Percentiles rank a stretch among this genome's conserved stretches.
phyloP scores from a whole-genome alignment of 2,113 vertebrate genomes.

The Numida meleagris region DNA sequence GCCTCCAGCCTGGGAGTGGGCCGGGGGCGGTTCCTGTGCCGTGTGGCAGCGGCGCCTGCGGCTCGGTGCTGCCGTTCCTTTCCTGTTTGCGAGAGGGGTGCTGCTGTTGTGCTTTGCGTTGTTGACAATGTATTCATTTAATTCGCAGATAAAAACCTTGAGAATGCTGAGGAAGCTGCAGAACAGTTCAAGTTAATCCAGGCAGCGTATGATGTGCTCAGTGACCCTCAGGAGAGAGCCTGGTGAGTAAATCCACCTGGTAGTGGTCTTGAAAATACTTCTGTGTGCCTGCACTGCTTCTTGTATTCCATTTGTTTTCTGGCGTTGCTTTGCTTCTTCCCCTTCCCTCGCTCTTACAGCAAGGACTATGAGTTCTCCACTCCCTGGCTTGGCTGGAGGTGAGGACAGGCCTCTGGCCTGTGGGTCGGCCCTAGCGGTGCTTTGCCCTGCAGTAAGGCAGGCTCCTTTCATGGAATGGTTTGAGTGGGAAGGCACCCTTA shows the following conservation, averaged over 20 bases:
- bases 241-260: slow-evolving; percentile 77
- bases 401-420: background rate
- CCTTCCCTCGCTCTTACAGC: background rate
- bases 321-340: background rate
- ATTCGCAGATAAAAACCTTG: slow-evolving; percentile 93
- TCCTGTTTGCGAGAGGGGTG: background rate
- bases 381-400: accelerated
- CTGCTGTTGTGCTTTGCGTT: background rate
- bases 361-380: background rate
- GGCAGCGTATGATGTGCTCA: slow-evolving; percentile 94
- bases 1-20: too few species aligned
- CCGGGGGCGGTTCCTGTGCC: too few species aligned
- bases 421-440: background rate
- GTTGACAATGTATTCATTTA: background rate
- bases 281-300: background rate
- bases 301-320: background rate
- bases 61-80: background rate
- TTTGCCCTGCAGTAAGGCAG: background rate
- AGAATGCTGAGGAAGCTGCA: slow-evolving; percentile 89
- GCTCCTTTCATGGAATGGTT: background rate
- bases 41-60: background rate
- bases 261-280: background rate
- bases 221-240: slow-evolving; percentile 95
- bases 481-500: background rate
- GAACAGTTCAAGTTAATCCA: slow-evolving; percentile 97